Conservation (phyloP, 2,113 vertebrate species). For the Gulo gulo region DNA sequence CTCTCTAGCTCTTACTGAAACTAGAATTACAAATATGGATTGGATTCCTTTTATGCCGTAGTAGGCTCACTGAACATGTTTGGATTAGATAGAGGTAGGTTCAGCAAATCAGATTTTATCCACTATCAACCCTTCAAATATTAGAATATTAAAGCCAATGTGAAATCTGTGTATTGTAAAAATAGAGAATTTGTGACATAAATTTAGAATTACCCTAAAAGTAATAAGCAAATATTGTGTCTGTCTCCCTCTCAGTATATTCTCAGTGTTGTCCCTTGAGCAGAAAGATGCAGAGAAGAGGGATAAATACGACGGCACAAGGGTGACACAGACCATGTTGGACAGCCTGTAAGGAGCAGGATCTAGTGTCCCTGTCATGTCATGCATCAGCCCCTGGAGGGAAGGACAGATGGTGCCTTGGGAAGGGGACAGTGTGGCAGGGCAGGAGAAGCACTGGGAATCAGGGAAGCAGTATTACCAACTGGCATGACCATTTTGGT, state of each 20-base stretch:
- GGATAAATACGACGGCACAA: not conserved
- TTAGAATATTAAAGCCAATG: not conserved
- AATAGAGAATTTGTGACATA: not conserved
- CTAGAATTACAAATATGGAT: not conserved
- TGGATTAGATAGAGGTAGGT: not conserved
- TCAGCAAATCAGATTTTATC: not conserved
- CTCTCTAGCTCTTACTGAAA: not conserved
- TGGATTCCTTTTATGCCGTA: not conserved
- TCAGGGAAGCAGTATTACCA: not conserved
- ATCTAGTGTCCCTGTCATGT: no score
- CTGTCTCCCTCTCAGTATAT: constrained; percentile 65
- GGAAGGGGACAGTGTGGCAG: not conserved
- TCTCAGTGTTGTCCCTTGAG: constrained; percentile 79
- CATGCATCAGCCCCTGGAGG: not conserved
- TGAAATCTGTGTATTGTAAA: not conserved
- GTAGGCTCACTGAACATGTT: not conserved
- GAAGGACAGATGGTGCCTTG: not conserved
- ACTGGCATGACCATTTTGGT: not conserved
- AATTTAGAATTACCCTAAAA: not conserved
- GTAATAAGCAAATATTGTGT: not conserved
- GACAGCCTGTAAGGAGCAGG: no score
- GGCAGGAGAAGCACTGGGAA: not conserved
- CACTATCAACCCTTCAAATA: not conserved
- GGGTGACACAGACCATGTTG: not conserved
- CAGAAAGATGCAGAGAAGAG: not conserved